Evolutionary conservation across 2,888 invertebrate species (phyloP).

Genomic region (Tricholauxania praeusta): DNA sequence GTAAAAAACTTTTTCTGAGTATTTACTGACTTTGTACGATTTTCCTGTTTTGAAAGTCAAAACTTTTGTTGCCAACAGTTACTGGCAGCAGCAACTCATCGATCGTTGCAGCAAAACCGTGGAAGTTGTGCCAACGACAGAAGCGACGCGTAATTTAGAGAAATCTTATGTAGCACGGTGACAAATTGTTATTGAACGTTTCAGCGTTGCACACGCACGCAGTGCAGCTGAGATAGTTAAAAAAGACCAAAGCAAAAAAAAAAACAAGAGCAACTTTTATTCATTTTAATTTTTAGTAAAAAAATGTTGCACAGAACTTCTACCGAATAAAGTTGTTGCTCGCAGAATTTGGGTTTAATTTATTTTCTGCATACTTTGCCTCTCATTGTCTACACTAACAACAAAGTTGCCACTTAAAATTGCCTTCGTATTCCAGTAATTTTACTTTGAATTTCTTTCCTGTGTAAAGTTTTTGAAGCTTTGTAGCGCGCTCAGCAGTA

Average conservation of each 20-base stretch:
- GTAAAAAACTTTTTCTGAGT: too few relatives aligned
- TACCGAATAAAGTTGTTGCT: not conserved
- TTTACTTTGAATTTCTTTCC: not conserved
- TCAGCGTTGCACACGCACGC: not conserved
- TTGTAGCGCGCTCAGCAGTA: not conserved
- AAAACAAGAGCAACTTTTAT: too few relatives aligned
- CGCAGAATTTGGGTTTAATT: not conserved
- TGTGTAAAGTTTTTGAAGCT: not conserved
- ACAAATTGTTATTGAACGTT: slow-evolving; percentile 8
- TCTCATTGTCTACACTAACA: not conserved
- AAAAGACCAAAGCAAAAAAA: too few relatives aligned
- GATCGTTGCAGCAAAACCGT: not conserved
- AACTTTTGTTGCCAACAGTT: too few relatives aligned
- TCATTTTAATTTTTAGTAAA: too few relatives aligned
- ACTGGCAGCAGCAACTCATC: not conserved
- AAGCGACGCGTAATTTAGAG: not conserved
- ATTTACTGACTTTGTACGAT: too few relatives aligned
- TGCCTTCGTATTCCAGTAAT: not conserved
- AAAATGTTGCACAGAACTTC: too few relatives aligned
- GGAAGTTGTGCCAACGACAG: not conserved
- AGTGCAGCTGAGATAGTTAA: too few relatives aligned
- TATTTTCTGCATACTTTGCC: too few relatives aligned
- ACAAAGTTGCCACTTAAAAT: slow-evolving; percentile 24
- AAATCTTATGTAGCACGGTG: not conserved
- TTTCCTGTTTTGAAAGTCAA: too few relatives aligned